Conservation (phyloP, 2,888 invertebrate genomes). For the Melinopterus prodromus region DNA sequence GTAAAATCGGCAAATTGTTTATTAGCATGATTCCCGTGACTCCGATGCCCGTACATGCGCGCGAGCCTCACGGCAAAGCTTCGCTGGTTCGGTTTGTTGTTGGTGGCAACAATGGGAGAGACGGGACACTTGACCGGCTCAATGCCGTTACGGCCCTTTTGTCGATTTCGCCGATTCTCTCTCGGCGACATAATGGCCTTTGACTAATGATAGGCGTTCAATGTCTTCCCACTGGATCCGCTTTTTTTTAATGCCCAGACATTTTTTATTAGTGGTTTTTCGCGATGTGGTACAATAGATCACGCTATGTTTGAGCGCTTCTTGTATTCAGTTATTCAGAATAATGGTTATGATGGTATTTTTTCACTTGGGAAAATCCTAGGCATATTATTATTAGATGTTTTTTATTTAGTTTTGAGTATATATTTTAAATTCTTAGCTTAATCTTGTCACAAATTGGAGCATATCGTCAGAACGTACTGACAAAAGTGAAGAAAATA, state of each 20-base stretch:
- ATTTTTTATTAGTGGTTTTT: not conserved
- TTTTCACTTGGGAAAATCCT: too few relatives aligned
- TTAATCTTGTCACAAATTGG: too few relatives aligned
- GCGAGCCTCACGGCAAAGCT: not conserved
- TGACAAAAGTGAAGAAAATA: too few relatives aligned
- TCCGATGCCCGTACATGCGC: not conserved
- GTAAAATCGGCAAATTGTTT: not conserved
- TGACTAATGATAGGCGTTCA: not conserved
- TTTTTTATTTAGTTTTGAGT: too few relatives aligned
- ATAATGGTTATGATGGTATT: too few relatives aligned
- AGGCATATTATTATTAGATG: too few relatives aligned
- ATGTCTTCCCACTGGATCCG: not conserved
- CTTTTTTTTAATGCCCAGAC: not conserved
- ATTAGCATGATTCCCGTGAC: not conserved
- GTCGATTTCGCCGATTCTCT: not conserved
- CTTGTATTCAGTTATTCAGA: too few relatives aligned
- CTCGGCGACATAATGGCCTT: not conserved
- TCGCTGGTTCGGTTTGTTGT: not conserved
- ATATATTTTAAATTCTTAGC: too few relatives aligned
- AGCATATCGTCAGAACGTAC: too few relatives aligned
- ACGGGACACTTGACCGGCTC: not conserved
- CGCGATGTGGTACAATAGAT: not conserved
- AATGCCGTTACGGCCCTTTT: conserved; percentile 4
- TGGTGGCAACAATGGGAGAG: not conserved
- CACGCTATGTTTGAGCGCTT: too few relatives aligned